phyloP scores from a whole-genome alignment of 2,888 invertebrate genomes.

The Myathropa florea region DNA sequence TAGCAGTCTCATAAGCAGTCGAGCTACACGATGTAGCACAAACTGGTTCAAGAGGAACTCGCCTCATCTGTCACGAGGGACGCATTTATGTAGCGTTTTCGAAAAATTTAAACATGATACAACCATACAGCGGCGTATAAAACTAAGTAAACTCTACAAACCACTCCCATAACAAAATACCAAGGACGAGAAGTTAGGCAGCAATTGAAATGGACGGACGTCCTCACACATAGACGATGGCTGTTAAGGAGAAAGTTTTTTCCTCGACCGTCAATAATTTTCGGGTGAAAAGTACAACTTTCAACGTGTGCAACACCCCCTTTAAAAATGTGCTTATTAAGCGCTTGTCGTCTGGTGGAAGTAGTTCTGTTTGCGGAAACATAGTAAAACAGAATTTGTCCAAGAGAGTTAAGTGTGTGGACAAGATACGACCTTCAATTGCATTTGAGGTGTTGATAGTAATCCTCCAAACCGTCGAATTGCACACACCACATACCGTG shows the following conservation, averaged over 20 bases:
- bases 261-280: background rate
- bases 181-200: background rate
- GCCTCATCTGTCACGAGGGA: background rate
- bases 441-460: slow-evolving; percentile 21
- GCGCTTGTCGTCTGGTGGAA: background rate
- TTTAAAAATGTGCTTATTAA: background rate
- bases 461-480: slow-evolving; percentile 21
- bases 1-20: background rate
- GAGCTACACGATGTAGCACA: no score
- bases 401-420: no score
- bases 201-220: background rate
- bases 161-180: background rate
- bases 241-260: background rate
- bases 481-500: slow-evolving; percentile 11
- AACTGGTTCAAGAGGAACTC: no score
- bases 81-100: background rate
- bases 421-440: slow-evolving; percentile 20
- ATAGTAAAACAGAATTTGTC: background rate
- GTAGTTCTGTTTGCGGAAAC: background rate
- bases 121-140: background rate
- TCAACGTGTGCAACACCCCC: background rate
- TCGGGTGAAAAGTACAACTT: background rate
- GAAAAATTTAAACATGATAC: no score
- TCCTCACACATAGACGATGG: background rate
- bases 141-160: background rate